Base-by-base conservation (phyloP, 2,113 vertebrate species). In the Lophius piscatorius region DNA sequence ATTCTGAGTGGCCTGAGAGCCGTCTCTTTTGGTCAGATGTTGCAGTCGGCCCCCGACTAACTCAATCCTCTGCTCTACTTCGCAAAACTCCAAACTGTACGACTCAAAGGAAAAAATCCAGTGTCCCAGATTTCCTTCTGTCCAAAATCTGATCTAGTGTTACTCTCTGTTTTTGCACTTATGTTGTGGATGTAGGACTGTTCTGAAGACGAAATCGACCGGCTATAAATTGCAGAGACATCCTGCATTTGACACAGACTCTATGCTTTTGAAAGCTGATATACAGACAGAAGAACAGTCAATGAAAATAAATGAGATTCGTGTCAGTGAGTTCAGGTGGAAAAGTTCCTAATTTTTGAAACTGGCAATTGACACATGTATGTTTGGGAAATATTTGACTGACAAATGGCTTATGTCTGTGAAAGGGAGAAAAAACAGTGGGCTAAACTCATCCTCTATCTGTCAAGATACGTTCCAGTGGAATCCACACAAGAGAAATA, bases 281-380 rank as follows among this genome's bases (percentile, higher is more conserved):
- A 76, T n/a, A 46, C 13, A 47, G 40, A 82, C 59, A 48, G 16
- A 17, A 22, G 44, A 62, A 67, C 69, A 48, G 69, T 49, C 52
- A 38, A 64, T 58, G 59, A 60, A 73, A 76, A 79, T 60, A 64
- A 64, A 66, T 34, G 44, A 57, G 51, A 12, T 22, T 13, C 14
- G 61, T 41, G 73, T 80, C 81, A 76, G 58, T 9, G 67, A 83
- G 81, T 84, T 84, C 74, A 74, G 62, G 76, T 72, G 70, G 65
- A 73, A 80, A 78, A 7, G 41, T 71, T 70, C 45, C 51, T 42
- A 2, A 64, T 59, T 80, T 73, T 70, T 18, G 36, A 41, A 49
- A 9, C 41, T 41, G 56, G 59, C 45, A 56, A 16, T 39, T 61
- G 59, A 69, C 49, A 66, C 16, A 7, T 50, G 66, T 33, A 6